phyloP scores from a whole-genome alignment of 1,140 invertebrate genomes.

The Lerema accius region DNA sequence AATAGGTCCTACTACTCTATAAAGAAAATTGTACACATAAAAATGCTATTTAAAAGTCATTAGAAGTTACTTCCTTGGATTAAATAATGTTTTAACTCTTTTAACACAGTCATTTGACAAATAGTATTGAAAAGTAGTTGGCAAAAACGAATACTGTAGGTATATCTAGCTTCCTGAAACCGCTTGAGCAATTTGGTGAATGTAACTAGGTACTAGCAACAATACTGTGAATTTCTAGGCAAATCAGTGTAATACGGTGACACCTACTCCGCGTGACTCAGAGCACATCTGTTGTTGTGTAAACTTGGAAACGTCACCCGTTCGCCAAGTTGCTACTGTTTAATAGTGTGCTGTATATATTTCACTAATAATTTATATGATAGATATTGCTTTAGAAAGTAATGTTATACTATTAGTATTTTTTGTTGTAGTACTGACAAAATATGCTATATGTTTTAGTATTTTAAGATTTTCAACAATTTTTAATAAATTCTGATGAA shows the following conservation, averaged over 20 bases:
- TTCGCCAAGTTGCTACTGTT: constrained; percentile 6
- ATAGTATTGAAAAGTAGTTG: background rate
- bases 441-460: too few species aligned
- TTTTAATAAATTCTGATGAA: too few species aligned
- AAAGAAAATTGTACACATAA: background rate
- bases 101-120: background rate
- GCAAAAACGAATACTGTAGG: background rate
- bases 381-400: too few species aligned
- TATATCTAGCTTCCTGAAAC: background rate
- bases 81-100: background rate
- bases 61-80: background rate
- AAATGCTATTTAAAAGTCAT: background rate
- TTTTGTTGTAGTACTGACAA: too few species aligned
- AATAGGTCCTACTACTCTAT: background rate
- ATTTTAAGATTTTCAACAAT: too few species aligned
- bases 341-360: background rate
- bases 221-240: constrained; percentile 41
- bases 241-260: constrained; percentile 43
- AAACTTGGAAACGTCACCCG: constrained; percentile 42
- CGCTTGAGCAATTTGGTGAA: constrained; percentile 32
- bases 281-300: constrained; percentile 66
- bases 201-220: constrained; percentile 33
- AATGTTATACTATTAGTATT: too few species aligned
- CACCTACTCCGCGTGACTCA: constrained; percentile 66
- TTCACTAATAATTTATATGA: background rate